These are phyloP conservation scores for Danaus melanippus DNA, from an alignment of 1,140 invertebrate genomes.

Conservation along the genomic window DNA sequence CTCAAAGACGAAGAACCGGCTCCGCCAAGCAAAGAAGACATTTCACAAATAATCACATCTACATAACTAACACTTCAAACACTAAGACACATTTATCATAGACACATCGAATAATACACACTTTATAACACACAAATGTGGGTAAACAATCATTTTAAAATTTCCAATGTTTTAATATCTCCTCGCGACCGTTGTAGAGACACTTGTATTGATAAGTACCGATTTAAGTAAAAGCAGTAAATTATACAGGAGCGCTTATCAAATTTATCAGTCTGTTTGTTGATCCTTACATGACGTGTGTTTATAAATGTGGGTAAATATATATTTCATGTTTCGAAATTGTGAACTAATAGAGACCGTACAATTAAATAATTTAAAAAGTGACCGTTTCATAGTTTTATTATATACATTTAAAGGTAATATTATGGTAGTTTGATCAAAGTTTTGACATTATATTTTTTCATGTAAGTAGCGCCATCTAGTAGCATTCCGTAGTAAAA, in stretches of 20 bases:
- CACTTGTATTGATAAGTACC: constrained; percentile 52
- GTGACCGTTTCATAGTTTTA: no score
- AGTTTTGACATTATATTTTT: no score
- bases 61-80: constrained; percentile 12
- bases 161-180: constrained; percentile 2
- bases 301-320: no score
- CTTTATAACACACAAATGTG: constrained; percentile 7
- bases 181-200: constrained; percentile 15
- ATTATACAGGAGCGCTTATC: constrained; percentile 54
- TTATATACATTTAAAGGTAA: no score
- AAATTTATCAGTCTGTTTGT: constrained; percentile 55
- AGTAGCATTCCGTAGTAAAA: no score
- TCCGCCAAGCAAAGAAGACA: constrained; percentile 25
- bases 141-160: constrained; percentile 16
- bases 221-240: constrained; percentile 53
- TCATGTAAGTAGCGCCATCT: no score
- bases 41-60: constrained; percentile 28
- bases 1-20: constrained; percentile 18
- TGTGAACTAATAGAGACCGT: no score
- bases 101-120: constrained; percentile 6
- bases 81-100: background rate
- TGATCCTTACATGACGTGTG: constrained; percentile 22
- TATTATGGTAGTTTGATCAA: no score
- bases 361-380: no score
- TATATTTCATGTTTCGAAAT: no score